phyloP scores from a whole-genome alignment of 2,888 invertebrate species.

The Drosophila merina region DNA sequence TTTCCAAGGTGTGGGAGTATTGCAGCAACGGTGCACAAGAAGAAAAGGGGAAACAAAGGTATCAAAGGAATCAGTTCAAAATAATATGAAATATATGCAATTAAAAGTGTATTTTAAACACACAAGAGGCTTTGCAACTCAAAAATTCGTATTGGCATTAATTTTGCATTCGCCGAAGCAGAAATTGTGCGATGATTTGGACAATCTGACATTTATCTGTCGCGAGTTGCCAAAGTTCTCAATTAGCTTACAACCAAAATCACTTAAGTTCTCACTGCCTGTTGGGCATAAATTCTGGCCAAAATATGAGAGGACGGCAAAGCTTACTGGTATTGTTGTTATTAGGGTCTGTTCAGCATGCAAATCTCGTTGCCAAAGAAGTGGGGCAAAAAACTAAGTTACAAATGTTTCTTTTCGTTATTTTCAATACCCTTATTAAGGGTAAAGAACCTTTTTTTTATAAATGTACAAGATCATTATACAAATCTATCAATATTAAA shows the following conservation, averaged over 20 bases:
- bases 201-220: conserved; percentile 14
- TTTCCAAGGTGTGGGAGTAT: conserved; percentile 18
- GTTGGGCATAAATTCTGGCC: conserved; percentile 57
- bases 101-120: neutral
- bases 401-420: conserved; percentile 46
- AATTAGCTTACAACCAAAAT: conserved; percentile 60
- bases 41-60: conserved; percentile 41
- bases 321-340: conserved; percentile 15
- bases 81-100: neutral
- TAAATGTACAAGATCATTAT: no score
- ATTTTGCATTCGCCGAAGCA: conserved; percentile 39
- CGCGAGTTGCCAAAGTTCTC: conserved; percentile 25
- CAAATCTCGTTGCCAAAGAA: conserved; percentile 50
- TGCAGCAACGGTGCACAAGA: neutral
- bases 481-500: no score
- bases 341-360: conserved; percentile 43
- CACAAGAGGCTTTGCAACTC: neutral
- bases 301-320: conserved; percentile 51
- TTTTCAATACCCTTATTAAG: conserved; percentile 20
- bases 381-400: conserved; percentile 50
- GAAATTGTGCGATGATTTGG: conserved; percentile 18
- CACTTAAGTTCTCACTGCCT: conserved; percentile 49
- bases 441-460: neutral
- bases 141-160: conserved; percentile 30
- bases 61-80: neutral